These are phyloP conservation scores for Cardiocondyla obscurior DNA, from an alignment of 1,140 invertebrate species.

Conservation along the genomic window DNA sequence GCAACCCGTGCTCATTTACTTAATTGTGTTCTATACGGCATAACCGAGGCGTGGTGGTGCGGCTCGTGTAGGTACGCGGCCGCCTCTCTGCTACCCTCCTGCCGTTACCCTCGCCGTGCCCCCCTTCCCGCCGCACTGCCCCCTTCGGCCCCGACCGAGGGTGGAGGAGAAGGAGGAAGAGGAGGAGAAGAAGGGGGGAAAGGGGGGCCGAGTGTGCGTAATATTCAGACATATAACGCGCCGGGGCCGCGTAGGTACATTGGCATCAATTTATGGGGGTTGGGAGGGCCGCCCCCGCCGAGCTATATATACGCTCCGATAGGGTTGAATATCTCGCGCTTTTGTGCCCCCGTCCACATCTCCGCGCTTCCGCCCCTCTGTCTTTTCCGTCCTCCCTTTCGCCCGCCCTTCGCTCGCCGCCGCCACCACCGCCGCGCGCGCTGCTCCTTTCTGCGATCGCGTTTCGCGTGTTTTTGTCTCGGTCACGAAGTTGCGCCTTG, in stretches of 20 bases:
- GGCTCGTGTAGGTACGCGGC: slow-evolving; percentile 72
- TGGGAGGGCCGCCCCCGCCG: slow-evolving; percentile 72
- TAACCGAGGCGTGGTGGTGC: slow-evolving; percentile 72
- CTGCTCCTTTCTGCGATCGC: slow-evolving; percentile 34
- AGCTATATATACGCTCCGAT: slow-evolving; percentile 76
- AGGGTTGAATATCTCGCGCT: slow-evolving; percentile 78
- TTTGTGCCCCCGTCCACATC: slow-evolving; percentile 73
- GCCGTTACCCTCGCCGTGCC: neutral
- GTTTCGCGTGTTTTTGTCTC: slow-evolving; percentile 33
- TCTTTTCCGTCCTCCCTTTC: slow-evolving; percentile 56
- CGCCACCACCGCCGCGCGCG: neutral
- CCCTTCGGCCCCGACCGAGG: slow-evolving; percentile 3
- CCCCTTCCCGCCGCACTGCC: neutral
- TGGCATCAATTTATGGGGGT: slow-evolving; percentile 80
- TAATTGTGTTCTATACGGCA: slow-evolving; percentile 83
- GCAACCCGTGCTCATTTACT: slow-evolving; percentile 84
- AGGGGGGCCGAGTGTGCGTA: slow-evolving; percentile 75
- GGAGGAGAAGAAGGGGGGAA: neutral
- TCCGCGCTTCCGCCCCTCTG: slow-evolving; percentile 60
- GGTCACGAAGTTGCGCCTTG: neutral
- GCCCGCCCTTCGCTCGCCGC: slow-evolving; percentile 11
- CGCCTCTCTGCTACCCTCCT: slow-evolving; percentile 26
- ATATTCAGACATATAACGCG: slow-evolving; percentile 81
- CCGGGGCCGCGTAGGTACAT: slow-evolving; percentile 78
- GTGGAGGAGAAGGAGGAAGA: neutral